Base-by-base conservation (phyloP, 2,797 vertebrate species). In the Phataginus tetradactyla region DNA sequence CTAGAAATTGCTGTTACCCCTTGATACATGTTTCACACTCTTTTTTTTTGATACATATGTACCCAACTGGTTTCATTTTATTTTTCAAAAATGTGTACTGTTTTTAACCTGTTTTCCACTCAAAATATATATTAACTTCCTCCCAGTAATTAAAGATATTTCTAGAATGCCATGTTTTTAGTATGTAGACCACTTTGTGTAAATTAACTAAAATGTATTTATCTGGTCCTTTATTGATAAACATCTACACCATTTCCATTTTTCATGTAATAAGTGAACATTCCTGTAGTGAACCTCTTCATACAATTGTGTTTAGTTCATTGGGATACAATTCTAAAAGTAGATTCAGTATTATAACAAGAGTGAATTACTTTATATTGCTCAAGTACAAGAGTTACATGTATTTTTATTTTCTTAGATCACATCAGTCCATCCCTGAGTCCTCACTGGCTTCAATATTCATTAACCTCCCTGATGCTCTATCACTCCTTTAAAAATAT, bases 171-270 rank as follows among this genome's bases (percentile, higher is more conserved):
- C 34, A 39, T 25, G 25, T 42, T 39, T 61, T 59, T 39, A 57
- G 2, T 74, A 37, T 86, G 37, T 11, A 51, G 23, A 53, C 0
- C 4, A 80, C 20, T 81, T 69, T 49, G 15, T 63, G 14, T 71
- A 51, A 71, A 84, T 91, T 23, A 91, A 71, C 51, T 51, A 34
- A 90, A 91, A 87, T 79, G 3, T 34, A 84, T 74, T 95, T 93
- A 68, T 75, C 21, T 39, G 34, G 18, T 53, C 39, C 18, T 64
- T 17, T 64, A 63, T 79, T 1, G 4, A 96, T 74, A 66, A 95
- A 49, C 8, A 59, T 32, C 20, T 72, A 39, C 6, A 81, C 51
- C 4, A 32, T 83, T 86, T 78, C 25, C 83, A 32, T 64, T 79
- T 86, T 87, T 75, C 17, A 85, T 80, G 4, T 77, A 80, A 64